These are phyloP conservation scores for Drosophila albomicans DNA, from an alignment of 1,140 invertebrate species.

Conservation along the genomic window DNA sequence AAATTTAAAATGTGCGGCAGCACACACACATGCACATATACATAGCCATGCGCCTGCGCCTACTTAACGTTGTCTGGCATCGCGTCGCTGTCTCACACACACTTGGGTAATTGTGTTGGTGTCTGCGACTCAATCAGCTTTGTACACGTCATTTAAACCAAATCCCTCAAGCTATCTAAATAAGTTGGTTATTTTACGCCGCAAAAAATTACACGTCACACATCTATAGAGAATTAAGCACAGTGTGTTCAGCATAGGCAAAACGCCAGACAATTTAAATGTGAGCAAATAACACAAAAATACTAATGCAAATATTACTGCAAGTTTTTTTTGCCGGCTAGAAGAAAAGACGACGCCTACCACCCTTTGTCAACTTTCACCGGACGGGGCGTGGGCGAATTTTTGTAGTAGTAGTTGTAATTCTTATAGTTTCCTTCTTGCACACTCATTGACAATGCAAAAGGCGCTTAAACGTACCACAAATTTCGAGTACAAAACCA, in stretches of 20 bases:
- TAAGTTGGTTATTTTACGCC: constrained; percentile 23
- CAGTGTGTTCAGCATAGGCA: not conserved
- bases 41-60: constrained; percentile 59
- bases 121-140: constrained; percentile 61
- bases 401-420: constrained; percentile 11
- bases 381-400: constrained; percentile 26
- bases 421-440: not conserved
- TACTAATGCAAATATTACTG: constrained; percentile 27
- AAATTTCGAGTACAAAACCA: constrained; percentile 45
- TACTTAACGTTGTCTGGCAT: constrained; percentile 9
- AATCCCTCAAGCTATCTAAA: constrained; percentile 33
- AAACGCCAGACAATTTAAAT: constrained; percentile 8
- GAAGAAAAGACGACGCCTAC: not conserved
- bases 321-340: constrained; percentile 45
- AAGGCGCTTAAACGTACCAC: constrained; percentile 1
- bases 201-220: constrained; percentile 41
- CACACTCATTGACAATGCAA: constrained; percentile 31
- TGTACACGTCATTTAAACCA: constrained; percentile 73
- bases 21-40: constrained; percentile 6
- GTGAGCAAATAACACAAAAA: constrained; percentile 13
- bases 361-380: constrained; percentile 54
- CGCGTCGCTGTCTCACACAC: not conserved
- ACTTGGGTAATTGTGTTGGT: constrained; percentile 21
- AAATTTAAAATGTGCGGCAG: constrained; percentile 28
- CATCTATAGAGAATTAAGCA: constrained; percentile 21